A percentile compares a stretch with the other conserved stretches of the same genome.
phyloP scores from a whole-genome alignment of 2,797 vertebrate genomes.

The Spizella passerina region DNA sequence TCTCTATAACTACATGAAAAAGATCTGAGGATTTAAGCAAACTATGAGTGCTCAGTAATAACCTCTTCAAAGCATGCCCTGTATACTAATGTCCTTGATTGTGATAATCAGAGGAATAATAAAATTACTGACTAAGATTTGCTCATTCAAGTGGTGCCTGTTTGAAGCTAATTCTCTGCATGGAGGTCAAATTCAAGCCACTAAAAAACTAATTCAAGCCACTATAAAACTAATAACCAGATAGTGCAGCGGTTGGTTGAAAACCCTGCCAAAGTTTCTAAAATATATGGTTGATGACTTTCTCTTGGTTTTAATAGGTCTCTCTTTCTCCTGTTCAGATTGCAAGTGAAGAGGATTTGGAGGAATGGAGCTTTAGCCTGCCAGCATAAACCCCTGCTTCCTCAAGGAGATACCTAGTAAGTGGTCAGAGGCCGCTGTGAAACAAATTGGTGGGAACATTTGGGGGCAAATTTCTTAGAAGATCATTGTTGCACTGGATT shows the following conservation, averaged over 20 bases:
- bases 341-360: background rate
- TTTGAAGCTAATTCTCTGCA: background rate
- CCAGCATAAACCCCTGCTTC: background rate
- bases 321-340: background rate
- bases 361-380: background rate
- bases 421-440: background rate
- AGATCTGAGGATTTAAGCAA: conserved; percentile 38
- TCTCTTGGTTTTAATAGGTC: background rate
- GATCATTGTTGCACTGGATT: background rate
- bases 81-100: conserved; percentile 26
- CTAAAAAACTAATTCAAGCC: background rate
- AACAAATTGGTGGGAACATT: background rate
- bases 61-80: conserved; percentile 43
- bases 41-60: conserved; percentile 13
- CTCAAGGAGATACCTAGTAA: background rate
- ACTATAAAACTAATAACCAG: background rate
- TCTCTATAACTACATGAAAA: background rate
- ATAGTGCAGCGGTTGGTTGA: background rate
- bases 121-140: conserved; percentile 28
- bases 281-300: background rate
- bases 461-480: background rate
- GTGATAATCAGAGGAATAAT: conserved; percentile 20
- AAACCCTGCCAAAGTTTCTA: background rate
- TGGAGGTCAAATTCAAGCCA: background rate
- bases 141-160: background rate